Base-by-base conservation (phyloP, 2,113 vertebrate genomes). In the Himantopus leucocephalus region DNA sequence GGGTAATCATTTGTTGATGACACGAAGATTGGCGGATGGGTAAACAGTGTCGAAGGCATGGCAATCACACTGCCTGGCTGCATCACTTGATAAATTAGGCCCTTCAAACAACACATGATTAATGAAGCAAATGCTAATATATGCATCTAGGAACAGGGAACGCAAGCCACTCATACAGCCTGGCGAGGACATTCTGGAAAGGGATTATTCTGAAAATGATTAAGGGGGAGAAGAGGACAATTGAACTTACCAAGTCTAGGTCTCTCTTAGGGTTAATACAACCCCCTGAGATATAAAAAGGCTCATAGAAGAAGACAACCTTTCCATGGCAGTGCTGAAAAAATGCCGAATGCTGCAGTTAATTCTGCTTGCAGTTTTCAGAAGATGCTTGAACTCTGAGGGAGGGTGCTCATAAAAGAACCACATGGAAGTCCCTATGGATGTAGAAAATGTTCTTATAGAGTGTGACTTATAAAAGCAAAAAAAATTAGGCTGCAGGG, bases 1-100 rank as follows among this genome's bases (percentile, higher is more conserved):
- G 58, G 48, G 19, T 94, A 94, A 87, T 92, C 55, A 63, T 94
- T 89, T 95, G 91, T 92, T 96, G 92, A 92, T 82, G 94, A 95
- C 80, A 94, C 77, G 85, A 87, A 95, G 66, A 89, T 47, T 96
- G 97, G 76, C 80, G 94, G 73, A 82, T 89, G 84, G 48, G 66
- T 94, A 95, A 94, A 94, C 50, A 94, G 37, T 34, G 66, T 68
- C 2, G 3, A 90, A 94, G 75, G 39, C 50, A 84, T 39, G 39
- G 52, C 56, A 87, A 62, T 93, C 52, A 71, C 37, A 34, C 52
- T 68, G 83, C 60, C 73, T 86, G 52, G 63, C 68, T 64, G 14
- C 53, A 95, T 75, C 70, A 60, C 91, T 91, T 97, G 94, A 82
- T 66, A 85, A 96, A 94, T 89, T 73, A 81, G 70, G 34, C 22